Conservation (phyloP, 1,140 invertebrate species). For the Parapsyche elsis region DNA sequence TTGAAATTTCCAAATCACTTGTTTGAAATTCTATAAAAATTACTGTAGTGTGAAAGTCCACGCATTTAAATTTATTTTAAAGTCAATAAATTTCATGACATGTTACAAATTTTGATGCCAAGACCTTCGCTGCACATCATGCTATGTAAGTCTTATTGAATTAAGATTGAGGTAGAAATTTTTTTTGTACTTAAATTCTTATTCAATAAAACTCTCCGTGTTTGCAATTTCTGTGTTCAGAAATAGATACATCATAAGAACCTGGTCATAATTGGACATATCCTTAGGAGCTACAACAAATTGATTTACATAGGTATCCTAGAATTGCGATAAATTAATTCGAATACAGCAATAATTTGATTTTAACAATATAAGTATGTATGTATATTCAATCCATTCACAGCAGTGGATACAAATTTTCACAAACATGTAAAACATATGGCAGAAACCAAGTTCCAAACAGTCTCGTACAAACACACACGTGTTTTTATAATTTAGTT, state of each 20-base stretch:
- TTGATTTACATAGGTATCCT: constrained; percentile 47
- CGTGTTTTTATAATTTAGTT: not conserved
- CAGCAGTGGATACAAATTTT: not conserved
- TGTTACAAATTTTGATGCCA: too few species aligned
- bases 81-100: too few species aligned
- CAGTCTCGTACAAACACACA: constrained; percentile 1
- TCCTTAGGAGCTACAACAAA: constrained; percentile 47
- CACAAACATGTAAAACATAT: not conserved
- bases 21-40: too few species aligned
- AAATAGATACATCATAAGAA: constrained; percentile 49
- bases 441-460: constrained; percentile 1
- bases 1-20: too few species aligned
- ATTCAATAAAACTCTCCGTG: constrained; percentile 49
- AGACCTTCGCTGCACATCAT: not conserved
- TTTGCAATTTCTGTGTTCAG: constrained; percentile 35
- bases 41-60: too few species aligned
- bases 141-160: constrained; percentile 32
- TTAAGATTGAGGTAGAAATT: constrained; percentile 56
- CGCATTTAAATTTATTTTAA: too few species aligned
- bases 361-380: not conserved
- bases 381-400: not conserved
- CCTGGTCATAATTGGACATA: constrained; percentile 47
- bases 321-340: constrained; percentile 33
- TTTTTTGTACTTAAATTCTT: constrained; percentile 56
- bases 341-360: not conserved